These are phyloP conservation scores for Steinernema scapterisci DNA, from an alignment of 2,888 invertebrate genomes.

Conservation along the genomic window DNA sequence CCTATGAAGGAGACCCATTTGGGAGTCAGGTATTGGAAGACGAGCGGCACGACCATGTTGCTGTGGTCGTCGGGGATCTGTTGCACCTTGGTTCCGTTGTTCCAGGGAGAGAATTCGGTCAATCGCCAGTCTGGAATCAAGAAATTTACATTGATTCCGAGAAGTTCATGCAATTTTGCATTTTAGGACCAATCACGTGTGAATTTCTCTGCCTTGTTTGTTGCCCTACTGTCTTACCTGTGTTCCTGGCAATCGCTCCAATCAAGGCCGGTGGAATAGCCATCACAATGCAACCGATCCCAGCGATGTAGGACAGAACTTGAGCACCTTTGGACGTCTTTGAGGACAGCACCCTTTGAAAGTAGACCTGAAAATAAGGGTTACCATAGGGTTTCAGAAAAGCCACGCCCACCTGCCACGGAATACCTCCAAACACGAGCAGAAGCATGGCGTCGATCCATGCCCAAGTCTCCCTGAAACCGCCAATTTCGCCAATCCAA, in stretches of 20 bases:
- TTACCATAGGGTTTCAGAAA: constrained; percentile 11
- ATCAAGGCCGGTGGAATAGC: constrained; percentile 84
- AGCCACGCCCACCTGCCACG: constrained; percentile 80
- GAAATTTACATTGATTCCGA: too few relatives aligned
- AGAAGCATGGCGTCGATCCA: constrained; percentile 87
- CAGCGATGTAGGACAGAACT: constrained; percentile 91
- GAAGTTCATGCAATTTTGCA: too few relatives aligned
- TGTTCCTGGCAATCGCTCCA: constrained; percentile 93
- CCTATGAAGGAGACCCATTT: constrained; percentile 92
- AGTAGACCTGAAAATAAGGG: constrained; percentile 79
- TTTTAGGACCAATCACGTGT: not conserved
- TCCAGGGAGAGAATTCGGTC: constrained; percentile 75
- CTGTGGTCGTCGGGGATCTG: constrained; percentile 73
- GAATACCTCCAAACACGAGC: constrained; percentile 91
- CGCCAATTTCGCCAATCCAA: constrained; percentile 82
- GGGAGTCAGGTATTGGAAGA: constrained; percentile 89
- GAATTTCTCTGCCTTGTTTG: not conserved
- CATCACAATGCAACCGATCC: constrained; percentile 92
- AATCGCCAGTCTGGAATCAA: constrained; percentile 84
- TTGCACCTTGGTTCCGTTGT: constrained; percentile 62
- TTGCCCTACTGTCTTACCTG: constrained; percentile 69
- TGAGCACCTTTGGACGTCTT: constrained; percentile 92
- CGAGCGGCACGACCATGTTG: constrained; percentile 94
- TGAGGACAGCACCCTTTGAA: constrained; percentile 94
- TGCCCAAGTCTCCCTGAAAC: constrained; percentile 77